These are phyloP conservation scores for Unio pictorum DNA, from an alignment of 2,888 invertebrate species.

Conservation along the genomic window DNA sequence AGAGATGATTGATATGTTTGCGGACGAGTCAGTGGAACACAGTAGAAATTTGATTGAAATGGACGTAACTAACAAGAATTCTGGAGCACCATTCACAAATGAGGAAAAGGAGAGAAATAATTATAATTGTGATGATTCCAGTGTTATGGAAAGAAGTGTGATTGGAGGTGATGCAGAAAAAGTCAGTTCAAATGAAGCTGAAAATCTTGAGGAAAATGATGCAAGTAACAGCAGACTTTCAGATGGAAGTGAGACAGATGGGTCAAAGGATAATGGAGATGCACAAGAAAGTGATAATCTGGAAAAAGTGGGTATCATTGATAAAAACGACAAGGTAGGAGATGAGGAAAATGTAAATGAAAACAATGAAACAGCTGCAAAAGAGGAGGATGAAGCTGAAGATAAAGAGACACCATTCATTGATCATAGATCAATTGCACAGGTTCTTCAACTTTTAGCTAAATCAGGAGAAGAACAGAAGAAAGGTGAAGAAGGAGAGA, in stretches of 20 bases:
- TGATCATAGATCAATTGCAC: background rate
- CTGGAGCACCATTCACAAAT: too few species aligned
- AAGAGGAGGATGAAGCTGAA: slow-evolving; percentile 19
- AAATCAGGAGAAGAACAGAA: slow-evolving; percentile 7
- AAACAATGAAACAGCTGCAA: slow-evolving; percentile 8
- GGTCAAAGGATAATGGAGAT: background rate
- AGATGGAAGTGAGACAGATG: slow-evolving; percentile 2
- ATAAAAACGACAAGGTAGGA: background rate
- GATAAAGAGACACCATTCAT: slow-evolving; percentile 15
- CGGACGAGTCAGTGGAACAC: too few species aligned
- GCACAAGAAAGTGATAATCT: background rate
- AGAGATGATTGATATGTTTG: too few species aligned
- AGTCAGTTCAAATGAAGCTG: slow-evolving; percentile 1
- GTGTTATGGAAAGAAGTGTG: slow-evolving; percentile 1
- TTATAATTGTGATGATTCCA: too few species aligned
- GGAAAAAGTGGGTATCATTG: background rate
- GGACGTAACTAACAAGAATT: too few species aligned
- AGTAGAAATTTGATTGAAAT: too few species aligned
- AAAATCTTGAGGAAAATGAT: slow-evolving; percentile 21
- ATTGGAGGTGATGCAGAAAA: slow-evolving; percentile 2
- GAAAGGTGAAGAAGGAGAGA: slow-evolving; percentile 6
- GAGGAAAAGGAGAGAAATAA: too few species aligned
- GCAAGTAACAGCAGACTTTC: slow-evolving; percentile 17
- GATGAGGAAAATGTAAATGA: slow-evolving; percentile 2
- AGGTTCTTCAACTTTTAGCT: background rate